Percentiles rank a stretch among this genome's conserved stretches.
These are phyloP conservation scores for Heliconius charithonia DNA, from an alignment of 2,888 invertebrate species.

Conservation along the genomic window DNA sequence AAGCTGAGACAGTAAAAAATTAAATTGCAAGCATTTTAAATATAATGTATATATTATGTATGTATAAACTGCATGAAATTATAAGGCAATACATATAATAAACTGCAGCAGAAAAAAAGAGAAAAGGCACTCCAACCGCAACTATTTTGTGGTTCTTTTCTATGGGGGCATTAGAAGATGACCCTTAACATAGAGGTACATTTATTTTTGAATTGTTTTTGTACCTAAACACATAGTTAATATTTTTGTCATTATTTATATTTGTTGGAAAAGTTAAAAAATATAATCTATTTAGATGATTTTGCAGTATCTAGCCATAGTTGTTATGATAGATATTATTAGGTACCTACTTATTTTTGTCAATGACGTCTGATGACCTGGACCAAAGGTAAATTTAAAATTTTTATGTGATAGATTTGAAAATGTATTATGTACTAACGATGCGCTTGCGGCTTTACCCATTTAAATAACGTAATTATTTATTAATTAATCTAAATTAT, in stretches of 20 bases:
- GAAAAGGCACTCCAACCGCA: neutral
- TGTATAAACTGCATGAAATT: neutral
- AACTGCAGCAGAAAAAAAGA: neutral
- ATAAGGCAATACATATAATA: neutral
- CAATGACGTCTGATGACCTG: neutral
- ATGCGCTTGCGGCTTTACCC: too few relatives aligned
- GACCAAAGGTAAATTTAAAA: neutral
- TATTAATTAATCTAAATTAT: too few relatives aligned
- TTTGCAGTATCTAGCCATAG: too few relatives aligned
- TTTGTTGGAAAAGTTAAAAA: neutral
- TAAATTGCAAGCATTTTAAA: slow-evolving; percentile 20
- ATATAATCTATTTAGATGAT: too few relatives aligned
- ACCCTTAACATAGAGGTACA: neutral
- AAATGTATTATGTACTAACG: too few relatives aligned
- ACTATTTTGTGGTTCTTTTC: neutral
- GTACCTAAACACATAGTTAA: neutral
- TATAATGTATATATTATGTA: neutral
- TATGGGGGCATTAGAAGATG: too few relatives aligned
- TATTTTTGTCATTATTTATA: neutral
- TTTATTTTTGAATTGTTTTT: neutral
- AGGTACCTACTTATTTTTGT: neutral
- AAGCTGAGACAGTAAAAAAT: slow-evolving; percentile 26
- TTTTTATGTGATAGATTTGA: too few relatives aligned
- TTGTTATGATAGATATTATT: too few relatives aligned
- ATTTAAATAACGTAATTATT: too few relatives aligned